These are phyloP conservation scores for Mesochorus sp. DNA, from an alignment of 2,888 invertebrate species.

Conservation along the genomic window DNA sequence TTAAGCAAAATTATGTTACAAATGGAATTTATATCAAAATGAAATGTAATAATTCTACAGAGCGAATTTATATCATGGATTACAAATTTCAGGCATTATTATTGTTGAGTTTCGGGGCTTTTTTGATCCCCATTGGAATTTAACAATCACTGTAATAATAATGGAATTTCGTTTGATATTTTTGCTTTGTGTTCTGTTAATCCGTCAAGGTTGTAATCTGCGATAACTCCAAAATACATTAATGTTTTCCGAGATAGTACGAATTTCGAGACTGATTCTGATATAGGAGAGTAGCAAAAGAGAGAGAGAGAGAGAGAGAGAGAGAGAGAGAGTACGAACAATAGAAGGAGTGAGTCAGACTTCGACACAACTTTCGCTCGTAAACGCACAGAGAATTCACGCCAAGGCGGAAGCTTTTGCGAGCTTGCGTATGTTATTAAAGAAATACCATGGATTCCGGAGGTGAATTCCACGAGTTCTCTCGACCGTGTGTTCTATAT, in stretches of 20 bases:
- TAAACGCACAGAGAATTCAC: conserved; percentile 59
- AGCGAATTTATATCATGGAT: too few species aligned
- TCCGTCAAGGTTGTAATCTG: conserved; percentile 51
- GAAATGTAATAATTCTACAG: too few species aligned
- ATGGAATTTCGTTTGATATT: not conserved
- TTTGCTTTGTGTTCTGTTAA: conserved; percentile 32
- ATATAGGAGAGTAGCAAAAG: not conserved
- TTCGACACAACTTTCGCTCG: conserved; percentile 55
- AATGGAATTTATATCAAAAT: too few species aligned
- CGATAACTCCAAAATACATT: conserved; percentile 30
- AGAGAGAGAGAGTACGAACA: not conserved
- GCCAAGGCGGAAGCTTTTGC: conserved; percentile 43
- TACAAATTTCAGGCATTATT: not conserved
- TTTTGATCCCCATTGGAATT: not conserved
- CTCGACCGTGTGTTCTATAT: conserved; percentile 21
- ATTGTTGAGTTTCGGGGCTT: not conserved
- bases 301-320: not conserved
- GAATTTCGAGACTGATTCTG: conserved; percentile 60
- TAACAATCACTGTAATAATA: conserved; percentile 15
- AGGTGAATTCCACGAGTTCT: conserved; percentile 53
- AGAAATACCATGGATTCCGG: conserved; percentile 60
- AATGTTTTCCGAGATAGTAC: conserved; percentile 47
- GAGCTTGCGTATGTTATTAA: conserved; percentile 62
- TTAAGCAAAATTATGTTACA: too few species aligned
- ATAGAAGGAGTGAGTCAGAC: conserved; percentile 24